These are phyloP conservation scores for Anarsia innoxiella DNA, from an alignment of 2,888 invertebrate genomes.

Conservation along the genomic window DNA sequence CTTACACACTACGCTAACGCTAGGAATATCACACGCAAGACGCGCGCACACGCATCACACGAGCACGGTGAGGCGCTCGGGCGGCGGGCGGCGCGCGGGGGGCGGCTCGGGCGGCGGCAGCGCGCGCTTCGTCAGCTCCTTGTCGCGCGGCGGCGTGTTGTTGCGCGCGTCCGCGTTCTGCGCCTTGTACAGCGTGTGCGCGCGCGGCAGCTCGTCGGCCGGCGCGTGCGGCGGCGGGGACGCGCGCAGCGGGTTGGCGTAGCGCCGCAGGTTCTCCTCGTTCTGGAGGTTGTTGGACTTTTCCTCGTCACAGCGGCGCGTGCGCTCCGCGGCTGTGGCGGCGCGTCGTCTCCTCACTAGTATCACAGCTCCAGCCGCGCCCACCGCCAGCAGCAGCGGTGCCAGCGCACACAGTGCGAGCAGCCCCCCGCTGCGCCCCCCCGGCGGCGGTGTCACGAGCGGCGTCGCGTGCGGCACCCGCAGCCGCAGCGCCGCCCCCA, in stretches of 20 bases:
- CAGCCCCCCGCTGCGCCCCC: too few species aligned
- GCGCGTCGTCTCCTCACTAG: slow-evolving; percentile 35
- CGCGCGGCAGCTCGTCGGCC: slow-evolving; percentile 68
- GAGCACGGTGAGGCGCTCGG: slow-evolving; percentile 66
- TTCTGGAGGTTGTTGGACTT: slow-evolving; percentile 94
- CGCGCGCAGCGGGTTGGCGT: slow-evolving; percentile 85
- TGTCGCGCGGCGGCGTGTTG: slow-evolving; percentile 84
- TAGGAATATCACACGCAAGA: slow-evolving; percentile 2
- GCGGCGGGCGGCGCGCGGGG: slow-evolving; percentile 39
- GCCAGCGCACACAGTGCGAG: slow-evolving; percentile 24
- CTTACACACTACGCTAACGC: slow-evolving; percentile 3
- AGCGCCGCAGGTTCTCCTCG: slow-evolving; percentile 90
- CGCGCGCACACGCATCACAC: slow-evolving; percentile 33
- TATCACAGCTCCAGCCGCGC: slow-evolving; percentile 49
- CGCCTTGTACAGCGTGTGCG: slow-evolving; percentile 86
- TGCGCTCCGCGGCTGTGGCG: slow-evolving; percentile 73
- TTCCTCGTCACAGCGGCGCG: slow-evolving; percentile 84
- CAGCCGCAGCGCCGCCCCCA: slow-evolving; percentile 54
- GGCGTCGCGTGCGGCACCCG: slow-evolving; percentile 36
- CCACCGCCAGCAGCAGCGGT: slow-evolving; percentile 25
- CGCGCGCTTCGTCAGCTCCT: slow-evolving; percentile 86
- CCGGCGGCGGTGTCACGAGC: slow-evolving; percentile 82
- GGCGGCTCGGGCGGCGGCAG: slow-evolving; percentile 58
- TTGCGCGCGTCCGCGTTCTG: slow-evolving; percentile 90
- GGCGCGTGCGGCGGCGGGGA: slow-evolving; percentile 58